Conservation (phyloP, 2,797 vertebrate genomes). For the Sciaenops ocellatus region DNA sequence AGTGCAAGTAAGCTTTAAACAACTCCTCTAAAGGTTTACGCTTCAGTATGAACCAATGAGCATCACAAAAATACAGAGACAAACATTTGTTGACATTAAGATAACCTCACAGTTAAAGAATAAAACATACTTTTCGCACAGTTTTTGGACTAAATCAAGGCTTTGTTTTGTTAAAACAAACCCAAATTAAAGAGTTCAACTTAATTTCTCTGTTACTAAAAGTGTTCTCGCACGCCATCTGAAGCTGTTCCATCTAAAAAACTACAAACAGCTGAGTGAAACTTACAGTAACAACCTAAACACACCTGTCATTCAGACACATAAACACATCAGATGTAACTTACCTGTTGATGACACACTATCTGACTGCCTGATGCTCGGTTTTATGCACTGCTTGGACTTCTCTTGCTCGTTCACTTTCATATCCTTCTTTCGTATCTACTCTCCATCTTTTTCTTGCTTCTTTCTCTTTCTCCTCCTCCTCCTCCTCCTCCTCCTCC, state of each 20-base stretch:
- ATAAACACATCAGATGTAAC: constrained; percentile 20
- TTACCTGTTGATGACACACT: constrained; percentile 54
- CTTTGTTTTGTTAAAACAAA: not conserved
- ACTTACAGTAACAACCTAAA: not conserved
- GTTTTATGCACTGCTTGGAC: not conserved
- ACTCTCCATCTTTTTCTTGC: constrained; percentile 40
- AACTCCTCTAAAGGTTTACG: not conserved
- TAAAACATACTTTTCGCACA: not conserved
- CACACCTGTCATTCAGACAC: not conserved
- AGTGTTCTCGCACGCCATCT: not conserved
- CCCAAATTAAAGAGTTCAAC: not conserved
- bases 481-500: no score
- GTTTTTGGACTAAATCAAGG: not conserved
- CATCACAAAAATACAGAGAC: not conserved
- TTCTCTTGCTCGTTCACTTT: constrained; percentile 18
- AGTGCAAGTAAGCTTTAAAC: not conserved
- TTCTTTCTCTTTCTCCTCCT: constrained; percentile 18
- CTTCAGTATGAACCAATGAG: not conserved
- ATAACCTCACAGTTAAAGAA: not conserved
- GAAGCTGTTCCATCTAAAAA: not conserved
- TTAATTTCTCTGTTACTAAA: not conserved
- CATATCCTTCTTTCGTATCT: constrained; percentile 25
- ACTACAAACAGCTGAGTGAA: not conserved
- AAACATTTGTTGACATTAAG: not conserved
- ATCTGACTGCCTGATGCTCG: constrained; percentile 9